phyloP scores from a whole-genome alignment of 2,888 invertebrate species.

The Helobdella robusta region DNA sequence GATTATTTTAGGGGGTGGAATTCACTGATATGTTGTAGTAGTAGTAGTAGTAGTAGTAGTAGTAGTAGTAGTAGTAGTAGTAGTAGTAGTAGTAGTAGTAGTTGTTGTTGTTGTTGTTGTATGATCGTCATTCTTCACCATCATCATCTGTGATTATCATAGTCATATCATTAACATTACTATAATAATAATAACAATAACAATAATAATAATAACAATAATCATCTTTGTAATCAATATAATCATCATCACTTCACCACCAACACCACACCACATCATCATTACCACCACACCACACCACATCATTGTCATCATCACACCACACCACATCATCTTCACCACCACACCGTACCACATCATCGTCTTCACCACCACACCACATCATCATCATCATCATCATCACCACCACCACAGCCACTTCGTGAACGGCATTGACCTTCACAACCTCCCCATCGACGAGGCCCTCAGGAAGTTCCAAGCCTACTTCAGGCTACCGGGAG shows the following conservation, averaged over 20 bases:
- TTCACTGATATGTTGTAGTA: not conserved
- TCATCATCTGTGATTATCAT: no score
- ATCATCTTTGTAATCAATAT: no score
- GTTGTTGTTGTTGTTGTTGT: not conserved
- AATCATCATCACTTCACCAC: no score
- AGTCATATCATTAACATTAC: no score
- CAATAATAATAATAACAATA: no score
- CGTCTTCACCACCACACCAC: not conserved
- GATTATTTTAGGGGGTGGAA: not conserved
- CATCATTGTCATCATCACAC: not conserved
- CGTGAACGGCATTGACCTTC: constrained; percentile 80
- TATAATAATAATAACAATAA: no score
- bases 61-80: not conserved
- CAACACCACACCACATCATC: no score
- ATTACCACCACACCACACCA: no score
- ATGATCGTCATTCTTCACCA: no score
- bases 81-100: not conserved
- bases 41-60: not conserved
- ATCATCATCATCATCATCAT: no score
- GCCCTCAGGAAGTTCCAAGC: constrained; percentile 91
- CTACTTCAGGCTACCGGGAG: constrained; percentile 92
- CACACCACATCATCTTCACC: not conserved
- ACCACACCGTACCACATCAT: not conserved
- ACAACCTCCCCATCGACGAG: constrained; percentile 90
- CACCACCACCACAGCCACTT: constrained; percentile 53